phyloP scores from a whole-genome alignment of 1,140 invertebrate species.

The Bombus difficillimus region DNA sequence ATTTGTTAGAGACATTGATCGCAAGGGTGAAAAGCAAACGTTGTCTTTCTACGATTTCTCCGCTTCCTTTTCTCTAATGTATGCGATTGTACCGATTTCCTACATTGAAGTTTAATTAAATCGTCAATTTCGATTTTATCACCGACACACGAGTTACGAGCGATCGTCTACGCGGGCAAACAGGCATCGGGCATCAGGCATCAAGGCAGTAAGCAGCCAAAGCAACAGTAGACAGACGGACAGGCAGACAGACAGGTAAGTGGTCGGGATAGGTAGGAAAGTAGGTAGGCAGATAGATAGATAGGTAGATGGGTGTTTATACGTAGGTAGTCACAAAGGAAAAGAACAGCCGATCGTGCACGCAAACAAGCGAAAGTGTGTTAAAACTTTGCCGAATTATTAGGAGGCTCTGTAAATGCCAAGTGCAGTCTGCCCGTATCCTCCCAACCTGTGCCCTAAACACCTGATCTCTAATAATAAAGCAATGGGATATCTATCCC shows the following conservation, averaged over 20 bases:
- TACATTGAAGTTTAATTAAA: not conserved
- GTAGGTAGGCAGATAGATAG: conserved; percentile 15
- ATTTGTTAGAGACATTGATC: not conserved
- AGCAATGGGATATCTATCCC: not conserved
- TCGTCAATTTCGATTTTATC: conserved; percentile 11
- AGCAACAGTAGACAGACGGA: conserved; percentile 29
- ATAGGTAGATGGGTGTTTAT: not conserved
- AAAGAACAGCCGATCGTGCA: conserved; percentile 33
- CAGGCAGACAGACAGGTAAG: conserved; percentile 16
- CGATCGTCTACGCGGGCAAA: conserved; percentile 13
- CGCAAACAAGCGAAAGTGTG: conserved; percentile 17
- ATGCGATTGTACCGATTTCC: not conserved
- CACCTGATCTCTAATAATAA: not conserved
- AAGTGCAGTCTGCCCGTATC: not conserved
- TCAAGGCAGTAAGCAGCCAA: conserved; percentile 22
- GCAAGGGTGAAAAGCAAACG: conserved; percentile 28
- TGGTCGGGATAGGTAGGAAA: conserved; percentile 10
- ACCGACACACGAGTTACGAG: not conserved
- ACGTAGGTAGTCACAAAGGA: not conserved
- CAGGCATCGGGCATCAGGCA: conserved; percentile 25
- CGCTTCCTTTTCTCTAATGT: not conserved
- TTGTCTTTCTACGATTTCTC: not conserved
- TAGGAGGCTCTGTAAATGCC: not conserved
- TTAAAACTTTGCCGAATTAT: conserved; percentile 1
- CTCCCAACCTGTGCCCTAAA: not conserved